Evolutionary conservation across 2,113 vertebrate genomes (phyloP), one percentile per base, ranked within the genome.

Genomic region (Larimichthys crocea): DNA sequence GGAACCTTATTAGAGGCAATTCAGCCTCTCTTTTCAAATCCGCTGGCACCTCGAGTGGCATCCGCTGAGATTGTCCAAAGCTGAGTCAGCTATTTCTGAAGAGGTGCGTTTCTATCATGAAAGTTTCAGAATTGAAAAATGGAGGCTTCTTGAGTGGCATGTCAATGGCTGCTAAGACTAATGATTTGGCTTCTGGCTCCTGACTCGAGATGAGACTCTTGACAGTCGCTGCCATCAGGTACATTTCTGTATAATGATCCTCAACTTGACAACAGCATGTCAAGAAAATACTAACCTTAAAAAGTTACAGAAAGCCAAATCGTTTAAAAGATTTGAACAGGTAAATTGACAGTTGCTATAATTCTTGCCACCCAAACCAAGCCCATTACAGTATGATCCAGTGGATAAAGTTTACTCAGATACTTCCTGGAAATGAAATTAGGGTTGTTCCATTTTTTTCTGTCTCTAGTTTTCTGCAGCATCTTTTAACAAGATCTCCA

Each of bases 401-500:
- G 40, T 59, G 16, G 20, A 49, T 64, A n/a, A 72, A 76, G 15
- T 29, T 3, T 12, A 1, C 10, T 44, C 24, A 6, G 19, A n/a
- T 29, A 3, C 76, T 62, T 75, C 83, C 49, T 64, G 29, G 26
- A 83, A 81, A 65, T 74, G 3, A 69, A 80, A 85, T 88, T 62
- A 68, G n/a, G 24, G 22, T 60, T 56, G 70, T 22, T 76, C 60
- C n/a, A 11, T 67, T 74, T 82, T 74, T 82, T n/a, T 63, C 50
- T 31, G 52, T 22, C 57, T 69, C 59, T 68, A 2, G 16, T 83
- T 74, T 89, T 84, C 72, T 65, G 69, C 76, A 85, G 55, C 60
- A 68, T 81, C 75, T 81, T 82, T 84, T 72, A 89, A 89, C 83
- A 76, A 84, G 66, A 67, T 79, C 80, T 86, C 76, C 86, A 88